A percentile compares a stretch with the other conserved stretches of the same genome.
phyloP scores from a whole-genome alignment of 1,140 invertebrate species.

The Microplitis demolitor region DNA sequence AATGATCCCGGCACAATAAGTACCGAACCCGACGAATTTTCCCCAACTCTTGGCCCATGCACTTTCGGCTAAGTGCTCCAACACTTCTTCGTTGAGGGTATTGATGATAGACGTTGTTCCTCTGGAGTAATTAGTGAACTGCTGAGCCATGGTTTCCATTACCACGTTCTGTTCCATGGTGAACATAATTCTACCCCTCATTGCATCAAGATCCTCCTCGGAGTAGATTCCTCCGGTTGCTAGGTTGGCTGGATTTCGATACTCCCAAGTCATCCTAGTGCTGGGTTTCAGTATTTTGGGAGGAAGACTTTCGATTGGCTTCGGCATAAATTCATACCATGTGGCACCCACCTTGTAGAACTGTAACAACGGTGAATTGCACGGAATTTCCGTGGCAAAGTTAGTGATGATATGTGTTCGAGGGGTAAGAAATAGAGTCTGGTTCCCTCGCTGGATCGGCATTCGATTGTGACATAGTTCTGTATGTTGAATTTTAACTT shows the following conservation, averaged over 20 bases:
- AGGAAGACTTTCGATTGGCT: not conserved
- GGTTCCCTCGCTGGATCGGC: slow-evolving; percentile 17
- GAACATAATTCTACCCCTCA: too few species aligned
- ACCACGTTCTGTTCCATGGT: too few species aligned
- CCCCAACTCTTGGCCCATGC: slow-evolving; percentile 26
- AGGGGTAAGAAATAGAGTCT: slow-evolving; percentile 19
- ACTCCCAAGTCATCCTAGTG: too few species aligned
- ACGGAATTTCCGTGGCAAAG: not conserved
- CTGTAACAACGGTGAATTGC: slow-evolving; percentile 14
- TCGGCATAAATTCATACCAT: slow-evolving; percentile 17
- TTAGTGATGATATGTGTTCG: slow-evolving; percentile 23
- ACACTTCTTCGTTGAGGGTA: not conserved
- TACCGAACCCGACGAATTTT: slow-evolving; percentile 16
- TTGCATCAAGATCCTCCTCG: too few species aligned
- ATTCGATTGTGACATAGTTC: slow-evolving; percentile 33
- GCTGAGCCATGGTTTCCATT: not conserved
- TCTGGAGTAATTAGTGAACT: not conserved
- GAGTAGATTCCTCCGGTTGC: too few species aligned
- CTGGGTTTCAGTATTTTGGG: not conserved
- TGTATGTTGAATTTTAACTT: not conserved
- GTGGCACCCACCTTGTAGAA: slow-evolving; percentile 15
- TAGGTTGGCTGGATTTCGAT: too few species aligned
- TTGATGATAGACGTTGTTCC: not conserved
- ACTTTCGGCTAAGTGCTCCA: not conserved
- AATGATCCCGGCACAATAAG: slow-evolving; percentile 21